phyloP scores from a whole-genome alignment of 2,113 vertebrate species.

The Anolis sagrei region DNA sequence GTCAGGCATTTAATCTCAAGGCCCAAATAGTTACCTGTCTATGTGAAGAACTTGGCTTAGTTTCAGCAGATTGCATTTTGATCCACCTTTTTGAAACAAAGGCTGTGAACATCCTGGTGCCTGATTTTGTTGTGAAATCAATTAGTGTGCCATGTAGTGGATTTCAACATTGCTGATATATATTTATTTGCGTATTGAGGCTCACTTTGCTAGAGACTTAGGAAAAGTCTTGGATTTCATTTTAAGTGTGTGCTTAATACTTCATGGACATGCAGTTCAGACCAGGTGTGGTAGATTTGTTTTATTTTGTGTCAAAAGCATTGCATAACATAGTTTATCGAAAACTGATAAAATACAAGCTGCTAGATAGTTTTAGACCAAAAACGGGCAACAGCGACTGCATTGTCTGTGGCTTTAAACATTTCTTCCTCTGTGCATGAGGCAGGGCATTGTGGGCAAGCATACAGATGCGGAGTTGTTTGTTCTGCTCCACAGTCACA shows the following conservation, averaged over 20 bases:
- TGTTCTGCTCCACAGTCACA: no score
- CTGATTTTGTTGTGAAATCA: slow-evolving; percentile 15
- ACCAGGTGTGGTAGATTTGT: not conserved
- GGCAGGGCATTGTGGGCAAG: no score
- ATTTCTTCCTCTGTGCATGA: no score
- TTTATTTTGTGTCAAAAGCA: no score
- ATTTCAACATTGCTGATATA: not conserved
- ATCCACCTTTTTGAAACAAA: slow-evolving; percentile 2
- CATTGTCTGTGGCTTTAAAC: no score
- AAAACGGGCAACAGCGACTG: no score
- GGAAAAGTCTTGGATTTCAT: not conserved
- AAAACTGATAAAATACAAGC: no score
- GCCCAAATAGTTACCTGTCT: not conserved
- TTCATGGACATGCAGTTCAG: not conserved
- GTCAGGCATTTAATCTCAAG: not conserved
- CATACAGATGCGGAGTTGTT: no score
- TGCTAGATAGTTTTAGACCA: no score
- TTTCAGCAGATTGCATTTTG: not conserved
- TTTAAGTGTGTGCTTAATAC: not conserved
- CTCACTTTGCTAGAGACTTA: not conserved
- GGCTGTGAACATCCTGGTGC: not conserved
- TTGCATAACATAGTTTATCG: no score
- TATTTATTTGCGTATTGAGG: not conserved
- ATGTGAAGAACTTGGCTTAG: not conserved
- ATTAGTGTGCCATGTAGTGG: not conserved